Conservation (phyloP, 1,140 invertebrate genomes). For the Cydia strobilella region DNA sequence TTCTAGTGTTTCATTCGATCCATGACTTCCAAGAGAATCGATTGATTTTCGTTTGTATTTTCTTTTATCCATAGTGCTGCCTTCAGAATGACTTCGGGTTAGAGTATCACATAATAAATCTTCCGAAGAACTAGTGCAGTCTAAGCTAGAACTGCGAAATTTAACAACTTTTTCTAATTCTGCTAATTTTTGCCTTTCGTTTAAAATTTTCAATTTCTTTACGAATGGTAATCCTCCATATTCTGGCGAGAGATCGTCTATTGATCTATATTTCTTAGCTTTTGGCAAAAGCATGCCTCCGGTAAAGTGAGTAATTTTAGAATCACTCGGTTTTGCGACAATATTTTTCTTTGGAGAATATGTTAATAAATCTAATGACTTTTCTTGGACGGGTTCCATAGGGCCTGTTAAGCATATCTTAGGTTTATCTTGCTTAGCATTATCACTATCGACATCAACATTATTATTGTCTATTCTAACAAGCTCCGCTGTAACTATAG, state of each 20-base stretch:
- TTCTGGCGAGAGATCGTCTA: conserved; percentile 93
- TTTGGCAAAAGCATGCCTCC: conserved; percentile 64
- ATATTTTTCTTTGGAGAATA: conserved; percentile 62
- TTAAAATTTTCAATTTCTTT: conserved; percentile 92
- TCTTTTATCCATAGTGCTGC: conserved; percentile 80
- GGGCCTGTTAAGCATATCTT: conserved; percentile 61
- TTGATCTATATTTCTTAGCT: conserved; percentile 87
- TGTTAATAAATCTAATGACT: conserved; percentile 67
- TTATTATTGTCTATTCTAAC: conserved; percentile 75
- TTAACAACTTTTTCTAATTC: conserved; percentile 88
- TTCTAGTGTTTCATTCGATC: conserved; percentile 91
- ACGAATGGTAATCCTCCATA: conserved; percentile 93
- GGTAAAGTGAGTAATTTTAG: conserved; percentile 53
- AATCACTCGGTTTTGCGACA: conserved; percentile 50
- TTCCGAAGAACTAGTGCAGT: conserved; percentile 84
- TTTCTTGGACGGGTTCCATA: conserved; percentile 67
- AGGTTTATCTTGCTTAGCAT: conserved; percentile 60
- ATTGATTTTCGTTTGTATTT: conserved; percentile 70
- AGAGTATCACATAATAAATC: conserved; percentile 81
- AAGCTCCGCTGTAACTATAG: conserved; percentile 68
- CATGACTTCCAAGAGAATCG: conserved; percentile 82
- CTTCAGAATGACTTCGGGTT: conserved; percentile 84
- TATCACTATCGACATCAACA: conserved; percentile 59
- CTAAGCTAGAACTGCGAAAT: conserved; percentile 88
- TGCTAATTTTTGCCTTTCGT: conserved; percentile 92